Evolutionary conservation across 2,797 vertebrate genomes (phyloP), one percentile per base, ranked within the genome.

Genomic region (Cuniculus paca): DNA sequence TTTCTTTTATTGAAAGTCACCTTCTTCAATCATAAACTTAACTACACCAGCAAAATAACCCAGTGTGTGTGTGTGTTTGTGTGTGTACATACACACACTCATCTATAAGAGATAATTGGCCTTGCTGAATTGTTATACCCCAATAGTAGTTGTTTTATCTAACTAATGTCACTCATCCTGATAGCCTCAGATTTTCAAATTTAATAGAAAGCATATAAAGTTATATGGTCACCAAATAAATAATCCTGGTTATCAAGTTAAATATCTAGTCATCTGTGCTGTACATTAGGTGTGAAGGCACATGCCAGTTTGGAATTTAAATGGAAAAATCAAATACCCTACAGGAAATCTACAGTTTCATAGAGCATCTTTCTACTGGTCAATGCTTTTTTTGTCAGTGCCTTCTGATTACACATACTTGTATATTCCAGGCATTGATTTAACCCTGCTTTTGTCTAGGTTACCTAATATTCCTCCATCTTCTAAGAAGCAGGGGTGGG

Each of bases 101-200:
- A 36, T 22, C 78, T 84, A 22, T 39, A 89, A 96, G 77, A 91
- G 58, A 52, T 45, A 81, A 74, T 26, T 52, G 74, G 31, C 56
- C 74, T 86, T 22, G 19, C 2, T 63, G 28, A 95, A 60, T 20
- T 75, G 54, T 82, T 63, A 90, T 34, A 6, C 36, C 88, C 50
- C 58, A 78, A 54, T 79, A 95, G 54, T 84, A 97, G 80, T 94
- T 26, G 65, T 97, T 97, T 98, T 98, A 98, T 83, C 91, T 94
- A 81, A 92, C 91, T 94, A 81, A 92, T 90, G 79, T 84, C 96
- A 88, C 26, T 97, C 95, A 96, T 95, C 75, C 96, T 91, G 81
- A 97, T 54, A 97, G 96, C 94, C 94, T 58, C 81, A 0, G 26
- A 96, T 93, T 98, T 97, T 97, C 84, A 95, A 98, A 97, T 97